Percentiles rank a stretch among this genome's conserved stretches.
Evolutionary conservation across 2,888 invertebrate species (phyloP).

Genomic region (Osmoderma eremita): DNA sequence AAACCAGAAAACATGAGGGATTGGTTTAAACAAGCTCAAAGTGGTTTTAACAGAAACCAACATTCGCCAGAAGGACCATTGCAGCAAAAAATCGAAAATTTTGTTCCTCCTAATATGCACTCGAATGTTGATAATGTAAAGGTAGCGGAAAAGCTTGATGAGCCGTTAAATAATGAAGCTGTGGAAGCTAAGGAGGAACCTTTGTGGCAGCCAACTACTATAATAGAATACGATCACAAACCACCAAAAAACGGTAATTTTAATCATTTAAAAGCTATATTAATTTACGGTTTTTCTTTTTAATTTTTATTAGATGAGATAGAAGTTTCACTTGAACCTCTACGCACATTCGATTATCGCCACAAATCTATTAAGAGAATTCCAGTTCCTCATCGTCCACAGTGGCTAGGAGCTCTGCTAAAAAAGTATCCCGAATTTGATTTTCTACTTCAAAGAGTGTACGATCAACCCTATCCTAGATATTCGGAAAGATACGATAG

Average conservation of each 20-base stretch:
- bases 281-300: neutral
- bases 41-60: constrained; percentile 8
- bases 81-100: neutral
- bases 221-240: constrained; percentile 79
- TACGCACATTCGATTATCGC: constrained; percentile 77
- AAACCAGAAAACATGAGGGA: neutral
- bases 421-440: constrained; percentile 60
- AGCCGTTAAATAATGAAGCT: neutral
- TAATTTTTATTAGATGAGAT: constrained; percentile 50
- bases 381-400: constrained; percentile 60
- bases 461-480: constrained; percentile 47
- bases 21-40: neutral
- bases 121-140: neutral
- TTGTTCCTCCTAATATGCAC: neutral
- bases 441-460: constrained; percentile 51
- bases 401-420: constrained; percentile 58
- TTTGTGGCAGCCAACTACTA: constrained; percentile 69
- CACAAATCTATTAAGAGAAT: constrained; percentile 68
- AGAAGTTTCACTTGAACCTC: constrained; percentile 71
- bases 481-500: constrained; percentile 34
- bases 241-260: constrained; percentile 61
- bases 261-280: neutral
- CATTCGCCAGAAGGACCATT: neutral
- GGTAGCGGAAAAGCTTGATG: neutral
- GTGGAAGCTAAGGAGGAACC: constrained; percentile 60